Percentiles rank a stretch among this genome's conserved stretches.
phyloP scores from a whole-genome alignment of 1,140 invertebrate genomes.

The Pemphigus obesinymphae region DNA sequence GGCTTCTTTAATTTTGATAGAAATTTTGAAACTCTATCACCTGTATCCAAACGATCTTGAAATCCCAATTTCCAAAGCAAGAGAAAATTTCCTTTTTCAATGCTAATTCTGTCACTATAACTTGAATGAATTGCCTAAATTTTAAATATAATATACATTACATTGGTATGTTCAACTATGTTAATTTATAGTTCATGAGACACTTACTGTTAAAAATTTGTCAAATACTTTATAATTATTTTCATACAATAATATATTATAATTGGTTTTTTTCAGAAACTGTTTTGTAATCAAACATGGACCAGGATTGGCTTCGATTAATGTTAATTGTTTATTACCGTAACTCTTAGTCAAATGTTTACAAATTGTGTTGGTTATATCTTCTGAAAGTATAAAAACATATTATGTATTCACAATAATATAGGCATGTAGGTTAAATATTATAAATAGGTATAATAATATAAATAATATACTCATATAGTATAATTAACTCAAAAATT shows the following conservation, averaged over 20 bases:
- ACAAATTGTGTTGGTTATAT: not conserved
- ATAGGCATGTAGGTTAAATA: too few species aligned
- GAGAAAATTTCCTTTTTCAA: constrained; percentile 6
- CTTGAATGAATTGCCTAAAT: not conserved
- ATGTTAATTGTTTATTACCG: not conserved
- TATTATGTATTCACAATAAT: too few species aligned
- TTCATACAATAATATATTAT: constrained; percentile 16
- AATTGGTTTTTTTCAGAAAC: constrained; percentile 8
- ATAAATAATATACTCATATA: not conserved
- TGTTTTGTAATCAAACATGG: not conserved
- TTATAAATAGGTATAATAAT: not conserved
- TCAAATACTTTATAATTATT: not conserved
- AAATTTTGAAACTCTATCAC: constrained; percentile 27
- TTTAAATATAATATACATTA: not conserved
- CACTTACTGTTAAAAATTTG: constrained; percentile 8
- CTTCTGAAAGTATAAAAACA: not conserved
- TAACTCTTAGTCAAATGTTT: not conserved
- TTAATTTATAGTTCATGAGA: not conserved
- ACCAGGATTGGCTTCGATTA: constrained; percentile 35
- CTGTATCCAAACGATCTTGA: constrained; percentile 20
- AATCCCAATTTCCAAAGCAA: constrained; percentile 21
- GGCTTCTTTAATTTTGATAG: not conserved
- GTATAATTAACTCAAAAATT: not conserved
- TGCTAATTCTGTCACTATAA: not conserved
- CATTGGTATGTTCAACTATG: not conserved